phyloP scores from a whole-genome alignment of 2,797 vertebrate genomes.

The Tapera naevia region DNA sequence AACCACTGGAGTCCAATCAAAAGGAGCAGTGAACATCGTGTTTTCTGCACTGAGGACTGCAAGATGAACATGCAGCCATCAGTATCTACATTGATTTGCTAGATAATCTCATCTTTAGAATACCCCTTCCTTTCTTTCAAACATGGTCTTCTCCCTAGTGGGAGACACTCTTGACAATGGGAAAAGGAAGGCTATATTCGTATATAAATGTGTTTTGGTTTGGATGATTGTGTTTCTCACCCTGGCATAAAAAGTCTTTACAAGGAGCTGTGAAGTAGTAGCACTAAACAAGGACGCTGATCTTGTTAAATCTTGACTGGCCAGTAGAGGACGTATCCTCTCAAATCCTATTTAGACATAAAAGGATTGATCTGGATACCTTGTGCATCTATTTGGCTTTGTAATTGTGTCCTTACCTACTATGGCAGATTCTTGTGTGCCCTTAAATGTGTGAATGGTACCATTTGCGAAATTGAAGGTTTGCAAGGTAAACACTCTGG shows the following conservation, averaged over 20 bases:
- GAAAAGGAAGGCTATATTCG: not conserved
- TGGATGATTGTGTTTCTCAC: not conserved
- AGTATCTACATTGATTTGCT: not conserved
- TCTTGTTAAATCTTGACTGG: not conserved
- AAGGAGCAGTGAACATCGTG: not conserved
- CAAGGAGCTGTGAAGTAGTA: not conserved
- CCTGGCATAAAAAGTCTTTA: not conserved
- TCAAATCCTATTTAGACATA: not conserved
- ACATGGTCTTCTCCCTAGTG: not conserved
- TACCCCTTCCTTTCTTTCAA: not conserved
- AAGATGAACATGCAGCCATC: not conserved
- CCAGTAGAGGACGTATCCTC: not conserved
- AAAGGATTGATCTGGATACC: not conserved
- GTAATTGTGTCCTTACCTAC: not conserved
- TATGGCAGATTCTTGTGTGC: not conserved
- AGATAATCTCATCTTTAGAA: not conserved
- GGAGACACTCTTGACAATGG: not conserved
- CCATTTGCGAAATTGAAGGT: not conserved
- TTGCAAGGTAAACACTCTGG: not conserved
- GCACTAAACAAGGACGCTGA: not conserved
- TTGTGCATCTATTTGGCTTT: not conserved
- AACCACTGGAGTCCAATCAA: not conserved
- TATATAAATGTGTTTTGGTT: not conserved
- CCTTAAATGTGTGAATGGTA: not conserved
- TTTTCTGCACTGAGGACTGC: not conserved